phyloP scores from a whole-genome alignment of 1,140 invertebrate species.

The Magallana angulata region DNA sequence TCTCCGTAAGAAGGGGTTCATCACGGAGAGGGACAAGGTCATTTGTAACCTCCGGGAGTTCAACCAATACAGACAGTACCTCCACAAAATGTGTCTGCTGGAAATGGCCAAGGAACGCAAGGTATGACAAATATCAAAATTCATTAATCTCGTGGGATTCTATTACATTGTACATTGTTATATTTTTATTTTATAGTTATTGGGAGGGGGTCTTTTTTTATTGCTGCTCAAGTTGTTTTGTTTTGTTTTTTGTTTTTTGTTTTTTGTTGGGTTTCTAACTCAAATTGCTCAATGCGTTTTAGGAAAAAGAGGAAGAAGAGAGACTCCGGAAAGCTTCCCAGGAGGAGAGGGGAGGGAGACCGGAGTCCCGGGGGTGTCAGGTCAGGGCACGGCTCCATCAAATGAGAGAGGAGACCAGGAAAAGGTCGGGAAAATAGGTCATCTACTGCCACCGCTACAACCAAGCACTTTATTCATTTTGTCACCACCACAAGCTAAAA shows the following conservation, averaged over 20 bases:
- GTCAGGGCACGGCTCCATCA: neutral
- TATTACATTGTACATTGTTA: too few relatives aligned
- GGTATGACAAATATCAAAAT: neutral
- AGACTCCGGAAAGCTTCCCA: neutral
- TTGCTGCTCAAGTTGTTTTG: too few relatives aligned
- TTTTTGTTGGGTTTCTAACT: too few relatives aligned
- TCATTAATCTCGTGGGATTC: neutral
- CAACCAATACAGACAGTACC: slow-evolving; percentile 64
- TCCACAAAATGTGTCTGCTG: slow-evolving; percentile 48
- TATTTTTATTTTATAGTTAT: too few relatives aligned
- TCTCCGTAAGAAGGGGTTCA: slow-evolving; percentile 62
- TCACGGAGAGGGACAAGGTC: slow-evolving; percentile 62
- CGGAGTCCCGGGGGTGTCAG: slow-evolving; percentile 11
- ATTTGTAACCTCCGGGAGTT: slow-evolving; percentile 69
- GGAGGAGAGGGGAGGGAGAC: neutral
- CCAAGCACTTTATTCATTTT: too few relatives aligned
- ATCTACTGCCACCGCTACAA: too few relatives aligned
- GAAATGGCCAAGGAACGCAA: slow-evolving; percentile 44
- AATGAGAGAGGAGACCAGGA: slow-evolving; percentile 16
- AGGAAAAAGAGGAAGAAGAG: slow-evolving; percentile 1
- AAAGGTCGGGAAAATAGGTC: neutral
- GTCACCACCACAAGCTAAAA: too few relatives aligned
- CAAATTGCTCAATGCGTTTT: neutral
- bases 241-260: too few relatives aligned
- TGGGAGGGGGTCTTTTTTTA: too few relatives aligned